These are phyloP conservation scores for Torymus texanus DNA, from an alignment of 2,888 invertebrate species.

Conservation along the genomic window DNA sequence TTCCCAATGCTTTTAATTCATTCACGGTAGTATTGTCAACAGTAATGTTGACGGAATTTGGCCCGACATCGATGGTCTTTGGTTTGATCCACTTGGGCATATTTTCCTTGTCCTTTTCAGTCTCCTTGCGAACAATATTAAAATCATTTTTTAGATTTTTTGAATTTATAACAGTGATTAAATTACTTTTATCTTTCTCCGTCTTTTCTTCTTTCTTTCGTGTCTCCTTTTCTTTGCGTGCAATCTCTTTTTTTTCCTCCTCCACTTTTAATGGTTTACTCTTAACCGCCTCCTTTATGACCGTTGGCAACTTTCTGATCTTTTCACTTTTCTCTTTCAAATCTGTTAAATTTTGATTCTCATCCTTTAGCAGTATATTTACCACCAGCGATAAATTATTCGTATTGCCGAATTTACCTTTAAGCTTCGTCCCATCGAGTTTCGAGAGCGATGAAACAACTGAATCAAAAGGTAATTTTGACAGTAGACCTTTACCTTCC, in stretches of 20 bases:
- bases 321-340: not conserved
- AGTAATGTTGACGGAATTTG: not conserved
- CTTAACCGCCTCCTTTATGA: not conserved
- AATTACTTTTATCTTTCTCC: not conserved
- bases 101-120: not conserved
- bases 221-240: not conserved
- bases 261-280: too few relatives aligned
- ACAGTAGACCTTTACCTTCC: slow-evolving; percentile 28
- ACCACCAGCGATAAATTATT: not conserved
- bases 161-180: too few relatives aligned
- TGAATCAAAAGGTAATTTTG: slow-evolving; percentile 50
- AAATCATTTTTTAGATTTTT: not conserved
- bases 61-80: not conserved
- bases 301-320: not conserved
- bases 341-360: not conserved
- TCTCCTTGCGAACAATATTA: not conserved
- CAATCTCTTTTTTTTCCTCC: too few relatives aligned
- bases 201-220: slow-evolving; percentile 10
- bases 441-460: slow-evolving; percentile 50
- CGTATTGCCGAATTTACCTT: not conserved
- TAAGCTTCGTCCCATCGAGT: slow-evolving; percentile 20
- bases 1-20: slow-evolving; percentile 50
- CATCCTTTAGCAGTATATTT: not conserved
- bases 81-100: not conserved
- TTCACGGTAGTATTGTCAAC: not conserved